Base-by-base conservation (phyloP, 2,797 vertebrate genomes). In the Hoplostethus mediterraneus region DNA sequence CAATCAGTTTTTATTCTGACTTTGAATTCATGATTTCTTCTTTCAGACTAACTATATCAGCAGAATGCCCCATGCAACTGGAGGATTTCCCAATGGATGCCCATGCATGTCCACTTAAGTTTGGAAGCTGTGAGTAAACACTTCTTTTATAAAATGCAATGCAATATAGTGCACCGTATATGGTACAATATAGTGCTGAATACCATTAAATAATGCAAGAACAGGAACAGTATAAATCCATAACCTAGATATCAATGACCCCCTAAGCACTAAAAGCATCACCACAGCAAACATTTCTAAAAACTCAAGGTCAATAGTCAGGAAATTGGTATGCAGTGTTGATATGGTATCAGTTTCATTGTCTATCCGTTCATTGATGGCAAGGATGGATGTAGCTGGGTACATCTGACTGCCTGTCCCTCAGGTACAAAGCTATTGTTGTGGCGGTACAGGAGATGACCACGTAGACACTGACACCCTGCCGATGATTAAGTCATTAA, bases 51-150 rank as follows among this genome's bases (percentile, higher is more conserved):
- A 99, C 98, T 6, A 99, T 99, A 87, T 96, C 98, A 71, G 98
- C 98, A 1, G 98, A 99, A 81, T 99, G 98, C 66, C 98, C 98
- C 52, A 99, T 99, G 98, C 97, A 99, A 63, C 95, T 99, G 62
- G 98, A 99, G 92, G 97, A 99, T 72, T 99, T 99, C 86, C 98
- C 98, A 0, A 99, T 99, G 98, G 98, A 99, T 10, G 96, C 97
- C 49, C 98, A 99, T 5, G 97, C 97, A 51, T 99, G 98, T 79
- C 98, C 98, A 2, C 95, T 99, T 79, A 99, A 99, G 92, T 99
- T 99, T 87, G 98, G 98, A 91, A 99, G 98, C 93, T 99, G 98
- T 99, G 94, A 99, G 98, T 98, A 89, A 80, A 83, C 45, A 21
- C 12, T 3, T 47, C 31, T 44, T 21, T 42, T 6, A 73, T 51